Percentiles rank a stretch among this genome's conserved stretches.
Conservation (phyloP, 2,113 vertebrate species). For the Indicator indicator region DNA sequence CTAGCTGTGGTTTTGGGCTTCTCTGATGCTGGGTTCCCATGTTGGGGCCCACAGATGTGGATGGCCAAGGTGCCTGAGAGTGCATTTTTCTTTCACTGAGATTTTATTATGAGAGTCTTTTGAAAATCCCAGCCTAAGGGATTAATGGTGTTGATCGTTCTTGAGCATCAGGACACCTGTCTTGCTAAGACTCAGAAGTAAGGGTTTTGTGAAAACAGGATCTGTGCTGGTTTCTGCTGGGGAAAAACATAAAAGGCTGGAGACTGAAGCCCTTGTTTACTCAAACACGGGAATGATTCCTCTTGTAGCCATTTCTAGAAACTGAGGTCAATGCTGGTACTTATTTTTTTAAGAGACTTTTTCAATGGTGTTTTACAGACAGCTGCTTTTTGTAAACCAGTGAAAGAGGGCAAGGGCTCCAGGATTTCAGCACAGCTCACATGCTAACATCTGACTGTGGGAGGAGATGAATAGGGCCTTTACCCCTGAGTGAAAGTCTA, state of each 20-base stretch:
- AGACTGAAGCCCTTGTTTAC: not conserved
- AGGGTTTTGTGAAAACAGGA: not conserved
- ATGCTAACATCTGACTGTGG: fast-evolving
- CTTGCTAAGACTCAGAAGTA: not conserved
- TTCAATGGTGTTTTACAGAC: not conserved
- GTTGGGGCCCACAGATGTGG: fast-evolving
- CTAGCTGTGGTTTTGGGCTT: not conserved
- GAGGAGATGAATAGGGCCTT: not conserved
- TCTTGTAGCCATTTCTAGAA: conserved; percentile 1
- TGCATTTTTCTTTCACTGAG: not conserved
- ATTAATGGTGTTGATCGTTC: not conserved
- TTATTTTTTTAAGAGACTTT: conserved; percentile 21
- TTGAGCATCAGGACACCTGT: not conserved
- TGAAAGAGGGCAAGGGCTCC: not conserved
- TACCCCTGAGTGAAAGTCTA: not conserved
- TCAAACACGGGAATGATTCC: conserved; percentile 5
- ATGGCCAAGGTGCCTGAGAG: not conserved
- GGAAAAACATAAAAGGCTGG: not conserved
- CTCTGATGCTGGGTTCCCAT: not conserved
- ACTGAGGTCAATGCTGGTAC: not conserved
- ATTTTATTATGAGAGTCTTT: not conserved
- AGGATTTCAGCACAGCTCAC: not conserved
- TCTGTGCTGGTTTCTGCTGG: not conserved
- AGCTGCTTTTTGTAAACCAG: not conserved
- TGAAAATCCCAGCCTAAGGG: conserved; percentile 14